Base-by-base conservation (phyloP, 2,797 vertebrate genomes). In the Leontocebus nigricollis region DNA sequence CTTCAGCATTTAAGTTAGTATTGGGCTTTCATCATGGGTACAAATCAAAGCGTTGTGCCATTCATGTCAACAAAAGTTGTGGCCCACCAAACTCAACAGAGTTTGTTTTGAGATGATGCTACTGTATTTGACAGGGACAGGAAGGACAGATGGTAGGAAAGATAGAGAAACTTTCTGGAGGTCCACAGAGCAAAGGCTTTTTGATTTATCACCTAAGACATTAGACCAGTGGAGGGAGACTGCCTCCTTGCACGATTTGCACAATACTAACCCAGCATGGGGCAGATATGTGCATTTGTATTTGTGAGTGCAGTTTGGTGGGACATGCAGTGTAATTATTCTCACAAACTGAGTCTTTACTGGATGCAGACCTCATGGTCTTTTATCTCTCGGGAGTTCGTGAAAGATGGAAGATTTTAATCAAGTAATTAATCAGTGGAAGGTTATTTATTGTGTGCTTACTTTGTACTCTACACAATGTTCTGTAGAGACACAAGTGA, bases 331-430 rank as follows among this genome's bases (percentile, higher is more conserved):
- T n/a, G 4, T 39, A 36, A 46, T 77, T 24, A 27, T 67, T 20
- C 46, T 88, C 22, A 24, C 2, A 81, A 36, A 7, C 19, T 6
- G 26, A 27, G 7, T 17, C 36, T 94, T 77, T 44, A 24, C 8
- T 57, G 24, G 24, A 52, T 11, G 14, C 12, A 22, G 17, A 0
- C 22, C 15, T 17, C 2, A 6, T 75, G 13, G n/a, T 33, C 48
- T 46, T 55, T 84, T 67, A 46, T 12, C 24, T 73, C 22, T 81
- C 57, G 26, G 20, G 46, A 52, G 39, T 55, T 70, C 70, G 67
- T 89, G 41, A 90, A 96, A 88, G 8, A 39, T 79, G 33, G n/a
- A 33, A 64, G 27, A 64, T 72, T 84, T 79, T 75, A 48, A 79
- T 92, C 3, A 79, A 89, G 61, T 82, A 75, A 48, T 57, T 52